Conservation (phyloP, 2,888 invertebrate genomes). For the Crocallis elinguaria region DNA sequence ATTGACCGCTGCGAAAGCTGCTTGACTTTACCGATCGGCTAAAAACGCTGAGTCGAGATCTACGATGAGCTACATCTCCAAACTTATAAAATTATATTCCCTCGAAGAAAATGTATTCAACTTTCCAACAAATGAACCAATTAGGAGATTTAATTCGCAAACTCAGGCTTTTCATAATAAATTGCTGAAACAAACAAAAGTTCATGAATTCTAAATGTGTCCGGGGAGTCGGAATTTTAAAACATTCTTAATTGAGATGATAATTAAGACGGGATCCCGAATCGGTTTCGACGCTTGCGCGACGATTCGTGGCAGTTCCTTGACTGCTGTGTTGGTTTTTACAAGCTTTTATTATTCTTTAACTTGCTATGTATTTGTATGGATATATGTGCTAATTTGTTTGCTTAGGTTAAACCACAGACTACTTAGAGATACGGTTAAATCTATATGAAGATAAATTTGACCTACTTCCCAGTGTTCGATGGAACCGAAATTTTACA, state of each 20-base stretch:
- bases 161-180: slow-evolving; percentile 15
- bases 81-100: not conserved
- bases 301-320: not conserved
- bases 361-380: too few species aligned
- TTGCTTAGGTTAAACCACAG: too few species aligned
- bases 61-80: not conserved
- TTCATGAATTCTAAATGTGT: slow-evolving; percentile 24
- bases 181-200: slow-evolving; percentile 24
- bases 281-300: not conserved
- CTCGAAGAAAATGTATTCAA: not conserved
- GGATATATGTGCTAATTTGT: too few species aligned
- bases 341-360: too few species aligned
- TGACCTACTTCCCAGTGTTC: too few species aligned
- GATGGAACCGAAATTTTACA: too few species aligned
- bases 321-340: too few species aligned
- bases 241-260: slow-evolving; percentile 9
- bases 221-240: not conserved
- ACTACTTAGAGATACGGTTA: too few species aligned
- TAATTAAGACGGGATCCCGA: not conserved
- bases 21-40: not conserved
- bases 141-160: slow-evolving; percentile 25
- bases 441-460: too few species aligned
- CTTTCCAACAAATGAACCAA: slow-evolving; percentile 17
- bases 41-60: too few species aligned
- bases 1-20: too few species aligned